These are phyloP conservation scores for Acronicta leporina DNA, from an alignment of 2,888 invertebrate genomes.

Conservation along the genomic window DNA sequence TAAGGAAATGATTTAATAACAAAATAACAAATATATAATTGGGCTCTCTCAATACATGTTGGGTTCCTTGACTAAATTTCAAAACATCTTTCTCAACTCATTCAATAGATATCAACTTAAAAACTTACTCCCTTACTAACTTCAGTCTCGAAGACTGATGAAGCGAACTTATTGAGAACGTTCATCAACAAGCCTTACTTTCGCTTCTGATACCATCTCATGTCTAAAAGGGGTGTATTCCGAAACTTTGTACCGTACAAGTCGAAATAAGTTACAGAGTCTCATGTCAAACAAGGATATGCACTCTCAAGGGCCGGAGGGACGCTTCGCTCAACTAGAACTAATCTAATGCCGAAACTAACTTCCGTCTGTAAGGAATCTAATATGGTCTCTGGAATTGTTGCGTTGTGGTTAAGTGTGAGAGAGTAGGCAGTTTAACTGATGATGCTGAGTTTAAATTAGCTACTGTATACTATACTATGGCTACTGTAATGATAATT, in stretches of 20 bases:
- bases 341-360: slow-evolving; percentile 81
- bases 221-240: slow-evolving; percentile 63
- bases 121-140: slow-evolving; percentile 9
- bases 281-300: slow-evolving; percentile 86
- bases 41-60: too few species aligned
- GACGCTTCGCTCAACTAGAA: slow-evolving; percentile 66
- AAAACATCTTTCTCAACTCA: neutral
- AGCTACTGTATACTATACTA: neutral
- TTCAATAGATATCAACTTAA: neutral
- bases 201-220: slow-evolving; percentile 49
- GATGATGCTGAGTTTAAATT: slow-evolving; percentile 41
- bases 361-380: slow-evolving; percentile 65
- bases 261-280: slow-evolving; percentile 80
- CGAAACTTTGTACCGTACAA: slow-evolving; percentile 69
- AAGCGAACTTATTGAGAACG: slow-evolving; percentile 31
- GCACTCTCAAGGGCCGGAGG: slow-evolving; percentile 77
- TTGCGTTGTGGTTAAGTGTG: slow-evolving; percentile 62
- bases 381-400: slow-evolving; percentile 62
- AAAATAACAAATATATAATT: too few species aligned
- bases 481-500: too few species aligned
- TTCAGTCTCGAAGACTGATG: neutral
- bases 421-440: slow-evolving; percentile 48
- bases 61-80: neutral
- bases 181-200: slow-evolving; percentile 45
- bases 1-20: too few species aligned